A percentile compares a stretch with the other conserved stretches of the same genome.
Conservation (phyloP, 2,113 vertebrate genomes). For the Psophia crepitans region DNA sequence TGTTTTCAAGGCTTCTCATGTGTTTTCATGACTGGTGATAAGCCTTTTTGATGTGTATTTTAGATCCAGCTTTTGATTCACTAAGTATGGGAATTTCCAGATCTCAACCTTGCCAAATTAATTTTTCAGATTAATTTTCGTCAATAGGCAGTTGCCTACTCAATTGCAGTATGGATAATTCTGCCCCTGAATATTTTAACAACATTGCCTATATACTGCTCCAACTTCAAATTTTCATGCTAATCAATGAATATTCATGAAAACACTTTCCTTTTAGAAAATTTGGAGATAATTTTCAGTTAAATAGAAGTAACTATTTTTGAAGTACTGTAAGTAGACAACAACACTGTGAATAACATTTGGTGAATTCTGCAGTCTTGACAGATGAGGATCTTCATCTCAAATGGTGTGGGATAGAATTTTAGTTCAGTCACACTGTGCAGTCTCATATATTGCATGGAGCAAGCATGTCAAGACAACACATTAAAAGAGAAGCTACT, state of each 20-base stretch:
- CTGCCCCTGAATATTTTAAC: neutral
- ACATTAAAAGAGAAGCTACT: neutral
- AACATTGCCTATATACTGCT: neutral
- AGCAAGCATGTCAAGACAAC: neutral
- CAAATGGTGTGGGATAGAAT: neutral
- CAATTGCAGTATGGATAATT: neutral
- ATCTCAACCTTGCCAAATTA: constrained; percentile 17
- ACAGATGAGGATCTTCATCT: neutral
- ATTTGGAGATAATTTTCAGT: neutral
- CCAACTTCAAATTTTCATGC: neutral
- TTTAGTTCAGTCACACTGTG: neutral
- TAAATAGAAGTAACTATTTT: neutral
- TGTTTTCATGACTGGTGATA: neutral
- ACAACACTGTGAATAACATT: neutral
- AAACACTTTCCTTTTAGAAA: neutral
- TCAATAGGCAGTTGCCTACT: neutral
- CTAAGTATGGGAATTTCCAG: neutral
- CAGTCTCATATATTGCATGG: neutral
- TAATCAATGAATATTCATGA: neutral
- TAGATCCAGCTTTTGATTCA: neutral
- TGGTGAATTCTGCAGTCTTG: neutral
- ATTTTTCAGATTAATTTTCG: constrained; percentile 28
- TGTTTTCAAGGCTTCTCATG: neutral
- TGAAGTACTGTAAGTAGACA: neutral
- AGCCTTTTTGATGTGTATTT: neutral